Evolutionary conservation across 2,113 vertebrate species (phyloP), one percentile per base, ranked within the genome.

Genomic region (Himantopus leucocephalus): DNA sequence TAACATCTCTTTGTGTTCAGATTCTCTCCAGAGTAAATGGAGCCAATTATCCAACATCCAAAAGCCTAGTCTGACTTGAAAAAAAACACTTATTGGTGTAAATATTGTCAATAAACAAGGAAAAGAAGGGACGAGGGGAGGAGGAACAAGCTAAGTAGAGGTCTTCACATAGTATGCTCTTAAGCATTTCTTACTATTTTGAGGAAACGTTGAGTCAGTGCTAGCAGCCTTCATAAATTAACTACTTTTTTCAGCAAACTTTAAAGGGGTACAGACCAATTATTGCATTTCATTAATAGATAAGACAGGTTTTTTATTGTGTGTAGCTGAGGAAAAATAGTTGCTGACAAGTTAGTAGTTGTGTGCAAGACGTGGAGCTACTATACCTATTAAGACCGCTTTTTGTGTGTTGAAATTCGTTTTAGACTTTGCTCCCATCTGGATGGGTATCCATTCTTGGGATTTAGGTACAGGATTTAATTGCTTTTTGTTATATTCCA

Each of bases 331-430:
- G 27, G 39, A 43, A 58, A n/a, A 78, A 22, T 23, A 70, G 23
- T 13, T 50, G 5, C 55, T 79, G 37, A 5, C 23, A 7, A 34
- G 14, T 55, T 26, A 30, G 50, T 12, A 29, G 19, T 34, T 35
- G 5, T 34, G 15, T 58, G 15, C 32, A 16, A 72, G 62, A 37
- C 26, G 2, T 6, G 8, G 18, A 55, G 62, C 41, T 92, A 10
- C 29, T 55, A 2, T 10, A 41, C 14, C 24, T 6, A 10, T 23
- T 17, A 66, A 79, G 18, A 45, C 12, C 0, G 0, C 17, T 26
- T 71, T n/a, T 10, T 56, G 20, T n/a, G 10, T 27, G 9, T 19
- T 41, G 52, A 68, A 66, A n/a, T 53, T 35, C 6, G 12, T 64
- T 74, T 30, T 62, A 16, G 26, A 14, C 52, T 60, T 60, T 60